Evolutionary conservation across 2,888 invertebrate species (phyloP), one percentile per base, ranked within the genome.

Genomic region (Rhabditophanes sp.): DNA sequence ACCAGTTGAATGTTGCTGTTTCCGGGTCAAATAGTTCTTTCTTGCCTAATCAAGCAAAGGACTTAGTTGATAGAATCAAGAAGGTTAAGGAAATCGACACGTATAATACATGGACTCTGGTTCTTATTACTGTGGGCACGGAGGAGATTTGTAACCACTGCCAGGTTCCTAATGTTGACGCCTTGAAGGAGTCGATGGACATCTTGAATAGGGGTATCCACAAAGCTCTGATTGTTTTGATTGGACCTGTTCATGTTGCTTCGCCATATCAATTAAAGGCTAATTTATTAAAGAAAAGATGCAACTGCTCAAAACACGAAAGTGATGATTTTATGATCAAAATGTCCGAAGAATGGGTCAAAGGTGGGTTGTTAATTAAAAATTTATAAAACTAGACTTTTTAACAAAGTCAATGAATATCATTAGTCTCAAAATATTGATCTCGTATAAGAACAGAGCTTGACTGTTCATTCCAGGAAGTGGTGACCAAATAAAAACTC

Each of bases 111-210:
- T 62, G 62, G 62, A 49, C 57, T 6, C 50, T 62, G 56, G 38
- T 62, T 22, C 53, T 61, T 24, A 49, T 62, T 11, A 56, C 62
- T 5, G 53, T 62, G 18, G 62, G 62, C 17, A 56, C 57, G 2
- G 56, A 63, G 35, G 59, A 62, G 46, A 33, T 60, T 12, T 60
- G 60, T 30, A 17, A 25, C 2, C 33, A 36, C 5, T 60, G 60
- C 30, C 33, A 40, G 2, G 48, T 39, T 3, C 57, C 60, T 5
- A 44, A 56, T 12, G 35, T 42, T 15, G 40, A 40, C 1, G 41
- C 56, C 14, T 42, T 60, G 14, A 31, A 37, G 1, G 45, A 46
- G n/a, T 52, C 60, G 6, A 28, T 60, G 2, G 44, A 47, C 19
- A 43, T 53, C 24, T 43, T 59, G 11, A 50, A 54, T 30, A 35